Evolutionary conservation across 2,113 vertebrate genomes (phyloP).

Genomic region (Toxostoma redivivum): DNA sequence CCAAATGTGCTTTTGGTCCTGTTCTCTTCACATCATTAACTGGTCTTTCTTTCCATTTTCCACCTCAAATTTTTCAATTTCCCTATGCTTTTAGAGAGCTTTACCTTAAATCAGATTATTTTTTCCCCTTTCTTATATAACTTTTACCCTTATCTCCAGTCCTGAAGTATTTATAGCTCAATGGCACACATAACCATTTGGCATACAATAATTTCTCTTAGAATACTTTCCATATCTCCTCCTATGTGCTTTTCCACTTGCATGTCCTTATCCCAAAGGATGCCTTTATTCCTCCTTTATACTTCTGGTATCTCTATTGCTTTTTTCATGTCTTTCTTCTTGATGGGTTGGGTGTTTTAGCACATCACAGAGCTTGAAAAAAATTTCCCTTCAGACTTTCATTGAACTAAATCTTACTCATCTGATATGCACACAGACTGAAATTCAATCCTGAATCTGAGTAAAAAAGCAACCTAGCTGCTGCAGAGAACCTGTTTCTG

Average conservation of each 20-base stretch:
- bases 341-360: constrained; percentile 25
- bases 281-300: constrained; percentile 36
- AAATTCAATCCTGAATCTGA: not conserved
- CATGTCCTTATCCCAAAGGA: not conserved
- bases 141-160: constrained; percentile 21
- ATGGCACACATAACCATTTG: constrained; percentile 50
- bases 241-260: constrained; percentile 49
- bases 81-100: not conserved
- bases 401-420: constrained; percentile 18
- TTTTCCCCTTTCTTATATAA: constrained; percentile 26
- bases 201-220: constrained; percentile 55
- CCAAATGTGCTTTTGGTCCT: not conserved
- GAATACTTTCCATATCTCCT: constrained; percentile 47
- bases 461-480: not conserved
- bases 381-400: not conserved
- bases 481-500: not conserved
- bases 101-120: not conserved
- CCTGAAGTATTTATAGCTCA: constrained; percentile 51
- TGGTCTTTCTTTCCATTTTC: not conserved
- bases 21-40: not conserved
- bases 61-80: not conserved
- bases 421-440: constrained; percentile 9
- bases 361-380: constrained; percentile 21
- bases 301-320: constrained; percentile 16
- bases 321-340: constrained; percentile 35